Evolutionary conservation across 2,888 invertebrate species (phyloP), one percentile per base, ranked within the genome.

Genomic region (Hetaerina titia): DNA sequence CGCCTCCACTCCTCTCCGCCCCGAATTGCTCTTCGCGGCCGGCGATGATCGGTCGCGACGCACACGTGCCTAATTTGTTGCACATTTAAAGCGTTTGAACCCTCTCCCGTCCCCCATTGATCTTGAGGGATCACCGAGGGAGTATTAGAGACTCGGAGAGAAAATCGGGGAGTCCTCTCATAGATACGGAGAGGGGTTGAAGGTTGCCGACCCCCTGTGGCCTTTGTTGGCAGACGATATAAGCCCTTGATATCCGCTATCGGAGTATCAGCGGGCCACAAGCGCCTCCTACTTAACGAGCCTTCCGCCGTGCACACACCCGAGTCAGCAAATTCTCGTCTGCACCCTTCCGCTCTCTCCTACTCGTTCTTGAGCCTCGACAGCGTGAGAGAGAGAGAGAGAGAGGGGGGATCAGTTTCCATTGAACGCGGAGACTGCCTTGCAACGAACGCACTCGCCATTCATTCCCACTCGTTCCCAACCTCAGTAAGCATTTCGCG

Each of bases 191-290:
- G 19, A 9, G 4, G 22, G 69, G 69, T 69, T 69, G 69, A 69
- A 69, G 69, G 69, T 69, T 69, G 22, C 69, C 69, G 69, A 69
- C 69, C 69, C 69, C n/a, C 22, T 22, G n/a, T 45, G 69, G 69
- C 69, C 69, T n/a, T n/a, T n/a, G 69, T 69, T 69, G 69, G 69
- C 69, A 9, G 22, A 22, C 69, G 69, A 69, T n/a, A 22, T 69
- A 69, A 69, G 9, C 69, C n/a, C 69, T 69, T n/a, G 69, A 69
- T 69, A 69, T 69, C 69, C 69, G 69, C 69, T 69, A 69, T 69
- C 69, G 22, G 69, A n/a, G 9, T 5, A 22, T 19, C n/a, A 19
- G 69, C 69, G 69, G 69, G n/a, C 69, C 69, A 7, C 69, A 9
- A 22, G 8, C n/a, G n/a, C 22, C 69, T 22, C 69, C 22, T 7